Percentiles rank a stretch among this genome's conserved stretches.
Conservation (phyloP, 2,113 vertebrate genomes). For the Oreotrochilus melanogaster region DNA sequence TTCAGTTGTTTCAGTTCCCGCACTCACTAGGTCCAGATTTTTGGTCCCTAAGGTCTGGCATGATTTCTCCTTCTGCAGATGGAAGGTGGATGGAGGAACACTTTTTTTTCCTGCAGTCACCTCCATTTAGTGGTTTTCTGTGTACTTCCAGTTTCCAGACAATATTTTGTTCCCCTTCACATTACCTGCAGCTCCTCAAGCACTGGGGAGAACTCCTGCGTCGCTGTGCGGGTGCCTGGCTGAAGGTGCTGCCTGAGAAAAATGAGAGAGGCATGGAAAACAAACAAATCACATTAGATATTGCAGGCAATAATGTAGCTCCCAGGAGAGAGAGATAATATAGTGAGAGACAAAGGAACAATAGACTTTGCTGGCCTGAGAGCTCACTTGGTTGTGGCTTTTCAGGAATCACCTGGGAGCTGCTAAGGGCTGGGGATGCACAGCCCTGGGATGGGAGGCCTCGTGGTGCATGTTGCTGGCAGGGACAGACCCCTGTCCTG, state of each 20-base stretch:
- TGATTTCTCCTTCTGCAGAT: background rate
- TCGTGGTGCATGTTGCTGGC: rapidly evolving
- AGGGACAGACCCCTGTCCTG: background rate
- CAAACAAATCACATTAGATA: slow-evolving; percentile 51
- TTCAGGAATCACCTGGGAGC: background rate
- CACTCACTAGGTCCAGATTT: background rate
- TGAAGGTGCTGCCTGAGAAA: background rate
- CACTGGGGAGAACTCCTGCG: rapidly evolving
- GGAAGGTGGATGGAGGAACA: background rate
- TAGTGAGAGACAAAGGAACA: slow-evolving; percentile 45
- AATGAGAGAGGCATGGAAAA: slow-evolving; percentile 8
- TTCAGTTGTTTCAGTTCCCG: background rate
- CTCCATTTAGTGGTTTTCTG: background rate
- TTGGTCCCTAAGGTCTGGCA: background rate
- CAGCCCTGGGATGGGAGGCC: rapidly evolving
- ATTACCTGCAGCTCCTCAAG: background rate
- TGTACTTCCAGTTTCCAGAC: background rate
- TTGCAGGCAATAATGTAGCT: slow-evolving; percentile 41
- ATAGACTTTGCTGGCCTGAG: slow-evolving; percentile 7
- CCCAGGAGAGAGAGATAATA: slow-evolving; percentile 40
- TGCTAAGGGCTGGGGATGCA: background rate
- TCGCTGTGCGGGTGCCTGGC: background rate
- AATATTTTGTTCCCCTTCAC: background rate
- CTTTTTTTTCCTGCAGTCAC: background rate
- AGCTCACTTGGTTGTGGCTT: background rate